Conservation (phyloP, 2,797 vertebrate genomes). For the Myotis pilosus region DNA sequence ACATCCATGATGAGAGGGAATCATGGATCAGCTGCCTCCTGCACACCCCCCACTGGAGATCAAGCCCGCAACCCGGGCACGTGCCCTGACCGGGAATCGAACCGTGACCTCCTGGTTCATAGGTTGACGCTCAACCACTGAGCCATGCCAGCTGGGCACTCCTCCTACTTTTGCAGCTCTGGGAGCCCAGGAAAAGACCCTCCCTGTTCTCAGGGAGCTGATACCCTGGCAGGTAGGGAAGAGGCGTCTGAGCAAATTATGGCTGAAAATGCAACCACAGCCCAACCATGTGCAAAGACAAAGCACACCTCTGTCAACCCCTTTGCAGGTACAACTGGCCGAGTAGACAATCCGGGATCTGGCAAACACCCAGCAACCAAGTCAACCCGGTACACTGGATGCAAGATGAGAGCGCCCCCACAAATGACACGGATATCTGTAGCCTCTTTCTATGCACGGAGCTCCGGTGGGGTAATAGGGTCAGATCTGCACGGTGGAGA, state of each 20-base stretch:
- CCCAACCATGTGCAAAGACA: neutral
- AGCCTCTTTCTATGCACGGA: neutral
- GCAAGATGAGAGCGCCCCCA: neutral
- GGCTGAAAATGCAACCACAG: neutral
- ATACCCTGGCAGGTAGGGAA: neutral
- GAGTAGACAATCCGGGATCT: neutral
- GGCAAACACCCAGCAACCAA: neutral
- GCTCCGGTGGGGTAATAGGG: neutral
- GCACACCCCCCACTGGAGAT: no score
- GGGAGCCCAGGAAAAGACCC: neutral
- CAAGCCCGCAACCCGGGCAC: no score
- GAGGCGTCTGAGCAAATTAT: fast-evolving
- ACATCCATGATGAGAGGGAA: no score
- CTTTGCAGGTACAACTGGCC: neutral
- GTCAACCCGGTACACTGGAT: neutral
- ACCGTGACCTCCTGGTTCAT: no score
- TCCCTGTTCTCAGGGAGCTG: neutral
- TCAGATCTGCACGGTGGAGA: neutral
- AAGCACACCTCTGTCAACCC: fast-evolving
- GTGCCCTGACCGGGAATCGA: no score
- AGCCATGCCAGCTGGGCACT: no score
- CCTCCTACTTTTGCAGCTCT: no score
- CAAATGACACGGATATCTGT: neutral
- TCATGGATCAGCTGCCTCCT: no score
- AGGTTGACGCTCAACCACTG: no score